Evolutionary conservation across 2,797 vertebrate genomes (phyloP), one percentile per base, ranked within the genome.

Genomic region (Rhinoraja longicauda): DNA sequence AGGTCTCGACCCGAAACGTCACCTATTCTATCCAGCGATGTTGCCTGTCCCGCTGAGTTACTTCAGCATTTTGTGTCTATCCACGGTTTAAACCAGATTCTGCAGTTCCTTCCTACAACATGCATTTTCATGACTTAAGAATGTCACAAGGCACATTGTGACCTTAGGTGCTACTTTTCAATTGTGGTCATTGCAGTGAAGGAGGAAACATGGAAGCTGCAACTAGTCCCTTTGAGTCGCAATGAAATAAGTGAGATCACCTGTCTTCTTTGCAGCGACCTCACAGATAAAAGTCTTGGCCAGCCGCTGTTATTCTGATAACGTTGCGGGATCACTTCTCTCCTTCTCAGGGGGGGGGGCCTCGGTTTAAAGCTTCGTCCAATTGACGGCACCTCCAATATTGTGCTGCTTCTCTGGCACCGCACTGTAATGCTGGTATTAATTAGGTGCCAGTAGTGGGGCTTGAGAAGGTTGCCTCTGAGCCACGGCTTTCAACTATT

Each of bases 331-430:
- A 88, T 88, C 17, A 64, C 24, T 67, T 67, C 32, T 7, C 15
- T 88, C 62, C 62, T 64, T 62, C 84, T 88, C n/a, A n/a, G n/a
- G n/a, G n/a, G 67, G 59, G 88, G 62, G 59, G 84, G 17, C n/a
- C 62, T 88, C 10, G 15, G 62, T 88, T 67, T 67, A 88, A 88
- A 62, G n/a, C 36, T 0, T 77, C 32, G 36, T 36, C 84, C 21
- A 32, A 67, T 32, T 67, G 62, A 32, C 67, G 62, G 62, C 15
- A 88, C 32, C 84, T 67, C 59, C 62, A 19, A 62, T 57, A 17
- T 53, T n/a, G 57, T 82, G 12, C n/a, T 62, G 21, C 8, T 21
- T 62, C 62, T n/a, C 67, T 62, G 36, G 84, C 21, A 9, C n/a
- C 9, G 62, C 62, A 32, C 84, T 67, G 57, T 86, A 62, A 62